Conservation (phyloP, 2,888 invertebrate species). For the Quadroppia sp. region DNA sequence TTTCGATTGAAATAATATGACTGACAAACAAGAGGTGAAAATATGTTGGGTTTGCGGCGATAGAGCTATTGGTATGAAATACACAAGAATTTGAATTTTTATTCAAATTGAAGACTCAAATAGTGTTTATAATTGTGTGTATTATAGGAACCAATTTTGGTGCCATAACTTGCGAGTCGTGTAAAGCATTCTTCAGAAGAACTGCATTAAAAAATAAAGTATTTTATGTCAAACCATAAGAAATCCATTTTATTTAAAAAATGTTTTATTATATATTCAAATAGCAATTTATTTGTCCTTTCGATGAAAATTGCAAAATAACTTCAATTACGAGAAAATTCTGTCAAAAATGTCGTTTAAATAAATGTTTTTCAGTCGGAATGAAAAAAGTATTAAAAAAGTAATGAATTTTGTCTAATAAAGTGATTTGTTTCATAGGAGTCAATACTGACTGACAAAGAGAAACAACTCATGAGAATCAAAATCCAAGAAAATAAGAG, state of each 20-base stretch:
- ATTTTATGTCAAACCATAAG: constrained; percentile 44
- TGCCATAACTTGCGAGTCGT: constrained; percentile 92
- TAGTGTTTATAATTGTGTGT: background rate
- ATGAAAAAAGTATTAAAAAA: constrained; percentile 69
- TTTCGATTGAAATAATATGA: too few species aligned
- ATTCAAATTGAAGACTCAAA: background rate
- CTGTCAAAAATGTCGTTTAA: constrained; percentile 90
- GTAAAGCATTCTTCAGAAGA: constrained; percentile 92
- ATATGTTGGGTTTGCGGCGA: constrained; percentile 39
- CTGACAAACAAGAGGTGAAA: background rate
- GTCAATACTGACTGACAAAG: background rate
- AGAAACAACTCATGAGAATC: background rate
- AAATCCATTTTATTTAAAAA: background rate
- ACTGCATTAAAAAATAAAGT: constrained; percentile 85
- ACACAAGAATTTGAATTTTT: background rate
- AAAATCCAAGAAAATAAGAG: background rate
- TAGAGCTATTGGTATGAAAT: constrained; percentile 39
- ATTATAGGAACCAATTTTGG: constrained; percentile 72
- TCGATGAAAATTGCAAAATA: constrained; percentile 82
- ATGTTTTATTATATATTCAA: background rate
- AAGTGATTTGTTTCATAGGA: too few species aligned
- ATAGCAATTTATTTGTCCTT: constrained; percentile 84
- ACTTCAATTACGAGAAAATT: constrained; percentile 87
- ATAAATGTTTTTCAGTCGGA: constrained; percentile 86
- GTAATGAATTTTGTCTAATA: too few species aligned